phyloP scores from a whole-genome alignment of 2,888 invertebrate species.

The Epinotia ramella region DNA sequence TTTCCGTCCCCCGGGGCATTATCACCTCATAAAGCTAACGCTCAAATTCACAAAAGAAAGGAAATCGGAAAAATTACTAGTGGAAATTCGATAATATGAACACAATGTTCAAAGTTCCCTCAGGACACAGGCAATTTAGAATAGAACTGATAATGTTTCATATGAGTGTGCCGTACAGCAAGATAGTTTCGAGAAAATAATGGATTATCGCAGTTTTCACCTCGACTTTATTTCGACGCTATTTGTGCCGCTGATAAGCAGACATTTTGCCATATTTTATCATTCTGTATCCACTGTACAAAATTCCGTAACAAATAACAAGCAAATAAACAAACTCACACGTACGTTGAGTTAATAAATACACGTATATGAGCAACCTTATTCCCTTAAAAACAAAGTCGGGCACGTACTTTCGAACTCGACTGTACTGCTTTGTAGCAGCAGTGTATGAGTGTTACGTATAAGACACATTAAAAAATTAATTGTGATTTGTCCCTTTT shows the following conservation, averaged over 20 bases:
- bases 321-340: too few relatives aligned
- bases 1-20: conserved; percentile 6
- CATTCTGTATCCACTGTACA: too few relatives aligned
- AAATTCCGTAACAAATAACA: too few relatives aligned
- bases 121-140: background rate
- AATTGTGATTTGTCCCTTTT: too few relatives aligned
- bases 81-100: conserved; percentile 5
- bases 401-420: too few relatives aligned
- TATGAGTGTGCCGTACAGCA: background rate
- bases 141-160: background rate
- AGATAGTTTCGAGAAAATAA: background rate
- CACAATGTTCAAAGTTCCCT: conserved; percentile 1
- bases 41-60: background rate
- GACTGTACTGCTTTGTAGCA: too few relatives aligned
- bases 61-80: conserved; percentile 21
- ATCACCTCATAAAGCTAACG: background rate
- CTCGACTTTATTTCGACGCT: background rate
- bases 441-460: too few relatives aligned
- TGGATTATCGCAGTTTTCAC: background rate
- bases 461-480: too few relatives aligned
- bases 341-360: too few relatives aligned
- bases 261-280: background rate
- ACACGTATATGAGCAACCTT: too few relatives aligned
- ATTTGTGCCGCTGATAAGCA: background rate
- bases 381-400: too few relatives aligned